Conservation (phyloP, 2,113 vertebrate species). For the Thalassarche chlororhynchos region DNA sequence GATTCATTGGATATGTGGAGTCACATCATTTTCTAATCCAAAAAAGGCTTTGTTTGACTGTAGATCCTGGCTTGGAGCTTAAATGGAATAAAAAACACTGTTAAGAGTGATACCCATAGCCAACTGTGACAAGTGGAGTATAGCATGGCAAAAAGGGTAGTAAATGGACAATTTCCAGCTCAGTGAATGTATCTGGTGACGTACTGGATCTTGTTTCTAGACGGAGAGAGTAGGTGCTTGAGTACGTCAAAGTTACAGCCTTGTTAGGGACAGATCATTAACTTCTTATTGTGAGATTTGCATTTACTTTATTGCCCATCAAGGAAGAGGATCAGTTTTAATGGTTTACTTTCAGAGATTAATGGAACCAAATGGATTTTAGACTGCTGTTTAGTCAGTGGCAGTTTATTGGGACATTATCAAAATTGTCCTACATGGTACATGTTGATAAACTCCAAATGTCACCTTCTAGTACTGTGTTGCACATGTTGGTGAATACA, state of each 20-base stretch:
- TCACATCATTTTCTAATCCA: neutral
- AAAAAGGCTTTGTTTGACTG: neutral
- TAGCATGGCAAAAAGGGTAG: neutral
- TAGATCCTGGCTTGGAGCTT: neutral
- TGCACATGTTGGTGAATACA: neutral
- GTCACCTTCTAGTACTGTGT: neutral
- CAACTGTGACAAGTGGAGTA: neutral
- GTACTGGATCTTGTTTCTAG: neutral
- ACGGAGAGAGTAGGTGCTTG: neutral
- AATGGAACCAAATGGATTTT: slow-evolving; percentile 20
- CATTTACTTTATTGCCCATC: slow-evolving; percentile 19
- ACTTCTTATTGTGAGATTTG: neutral
- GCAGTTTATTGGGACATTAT: neutral
- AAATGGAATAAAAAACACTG: neutral
- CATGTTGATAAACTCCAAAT: neutral
- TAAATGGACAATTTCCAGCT: neutral
- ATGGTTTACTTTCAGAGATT: neutral
- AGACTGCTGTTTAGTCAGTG: neutral
- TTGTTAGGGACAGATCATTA: slow-evolving; percentile 35
- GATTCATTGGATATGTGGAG: neutral
- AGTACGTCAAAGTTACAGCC: neutral
- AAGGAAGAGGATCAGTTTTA: neutral
- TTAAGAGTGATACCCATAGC: neutral
- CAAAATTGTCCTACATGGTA: neutral
- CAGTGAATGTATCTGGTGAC: neutral